Conservation (phyloP, 2,113 vertebrate species). For the Solea solea region DNA sequence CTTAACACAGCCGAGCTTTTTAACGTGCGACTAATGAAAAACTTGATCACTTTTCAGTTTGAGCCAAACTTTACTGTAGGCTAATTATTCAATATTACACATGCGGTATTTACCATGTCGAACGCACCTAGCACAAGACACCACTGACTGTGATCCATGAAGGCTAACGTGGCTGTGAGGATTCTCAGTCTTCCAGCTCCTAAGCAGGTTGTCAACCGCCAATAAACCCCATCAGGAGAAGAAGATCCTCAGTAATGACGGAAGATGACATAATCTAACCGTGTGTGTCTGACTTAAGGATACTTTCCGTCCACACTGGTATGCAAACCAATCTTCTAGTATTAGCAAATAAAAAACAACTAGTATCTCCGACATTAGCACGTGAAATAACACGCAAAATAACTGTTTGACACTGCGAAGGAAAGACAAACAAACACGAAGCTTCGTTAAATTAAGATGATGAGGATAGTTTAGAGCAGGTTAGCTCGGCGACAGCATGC, state of each 20-base stretch:
- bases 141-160: too few species aligned
- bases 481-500: slow-evolving; percentile 61
- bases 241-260: too few species aligned
- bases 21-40: slow-evolving; percentile 1
- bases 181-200: too few species aligned
- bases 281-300: not conserved
- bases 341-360: too few species aligned
- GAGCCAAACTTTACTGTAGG: not conserved
- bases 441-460: not conserved
- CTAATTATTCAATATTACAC: not conserved
- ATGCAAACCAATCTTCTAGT: not conserved
- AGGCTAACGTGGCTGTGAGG: too few species aligned
- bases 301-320: not conserved
- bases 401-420: slow-evolving; percentile 1
- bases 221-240: too few species aligned
- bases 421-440: not conserved
- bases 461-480: slow-evolving; percentile 8
- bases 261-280: not conserved
- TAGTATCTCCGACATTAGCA: not conserved
- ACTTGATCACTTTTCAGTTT: not conserved
- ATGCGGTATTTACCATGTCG: not conserved
- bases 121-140: not conserved
- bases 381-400: not conserved
- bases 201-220: too few species aligned
- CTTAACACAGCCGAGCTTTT: not conserved